A percentile compares a stretch with the other conserved stretches of the same genome.
Conservation (phyloP, 2,797 vertebrate genomes). For the Bradypus variegatus region DNA sequence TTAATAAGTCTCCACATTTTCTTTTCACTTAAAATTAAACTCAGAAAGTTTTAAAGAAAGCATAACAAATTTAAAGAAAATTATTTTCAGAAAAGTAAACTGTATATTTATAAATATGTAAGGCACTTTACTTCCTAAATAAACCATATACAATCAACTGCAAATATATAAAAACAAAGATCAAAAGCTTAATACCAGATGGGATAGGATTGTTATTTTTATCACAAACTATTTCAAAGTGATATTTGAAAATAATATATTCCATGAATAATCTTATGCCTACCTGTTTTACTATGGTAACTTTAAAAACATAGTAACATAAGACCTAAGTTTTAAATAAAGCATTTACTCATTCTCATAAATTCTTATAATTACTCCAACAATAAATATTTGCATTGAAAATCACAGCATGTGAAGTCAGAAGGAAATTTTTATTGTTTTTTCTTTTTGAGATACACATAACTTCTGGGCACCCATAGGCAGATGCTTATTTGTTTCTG, state of each 20-base stretch:
- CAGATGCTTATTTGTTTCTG: not conserved
- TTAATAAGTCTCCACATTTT: not conserved
- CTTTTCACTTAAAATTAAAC: slow-evolving; percentile 8
- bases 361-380: not conserved
- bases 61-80: not conserved
- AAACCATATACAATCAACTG: not conserved
- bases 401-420: not conserved
- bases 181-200: not conserved
- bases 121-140: not conserved
- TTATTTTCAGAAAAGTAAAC: slow-evolving; percentile 12
- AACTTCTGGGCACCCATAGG: not conserved
- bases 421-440: not conserved
- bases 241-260: slow-evolving; percentile 1
- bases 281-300: not conserved
- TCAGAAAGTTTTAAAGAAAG: slow-evolving; percentile 14
- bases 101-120: not conserved
- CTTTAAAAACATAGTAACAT: slow-evolving; percentile 3
- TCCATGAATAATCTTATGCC: not conserved
- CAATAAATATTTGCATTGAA: not conserved
- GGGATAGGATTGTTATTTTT: not conserved
- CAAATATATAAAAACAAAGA: slow-evolving; percentile 19
- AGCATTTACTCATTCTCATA: not conserved
- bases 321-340: slow-evolving; percentile 20
- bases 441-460: not conserved
- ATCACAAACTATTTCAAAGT: not conserved